Evolutionary conservation across 92 coral and sea anemone species (phyloP).

Genomic region (Umimayanthus kanabou): DNA sequence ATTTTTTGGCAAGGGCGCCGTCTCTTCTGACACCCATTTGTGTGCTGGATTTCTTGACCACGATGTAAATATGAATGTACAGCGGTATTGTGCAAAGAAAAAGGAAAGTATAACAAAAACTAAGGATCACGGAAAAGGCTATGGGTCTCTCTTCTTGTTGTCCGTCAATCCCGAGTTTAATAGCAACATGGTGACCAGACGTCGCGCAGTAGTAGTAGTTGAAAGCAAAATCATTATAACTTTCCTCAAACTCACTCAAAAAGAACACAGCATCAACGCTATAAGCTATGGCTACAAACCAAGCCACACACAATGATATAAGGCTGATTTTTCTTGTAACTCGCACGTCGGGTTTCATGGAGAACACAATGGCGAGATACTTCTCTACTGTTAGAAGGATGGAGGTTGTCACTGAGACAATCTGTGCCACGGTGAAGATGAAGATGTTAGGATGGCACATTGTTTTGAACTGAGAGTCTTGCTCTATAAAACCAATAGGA

Average conservation of each 20-base stretch:
- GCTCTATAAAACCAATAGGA: too few species aligned
- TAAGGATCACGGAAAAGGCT: conserved; percentile 55
- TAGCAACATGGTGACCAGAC: too few species aligned
- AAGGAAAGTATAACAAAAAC: conserved; percentile 46
- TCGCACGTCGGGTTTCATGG: conserved; percentile 61
- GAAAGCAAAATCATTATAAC: too few species aligned
- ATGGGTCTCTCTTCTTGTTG: neutral
- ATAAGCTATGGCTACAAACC: conserved; percentile 46
- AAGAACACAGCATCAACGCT: too few species aligned
- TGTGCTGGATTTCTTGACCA: too few species aligned
- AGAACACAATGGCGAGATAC: conserved; percentile 59
- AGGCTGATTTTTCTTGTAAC: conserved; percentile 28
- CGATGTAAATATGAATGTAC: too few species aligned
- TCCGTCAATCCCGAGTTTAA: too few species aligned
- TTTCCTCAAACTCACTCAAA: too few species aligned
- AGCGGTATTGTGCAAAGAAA: conserved; percentile 49
- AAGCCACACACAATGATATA: conserved; percentile 25
- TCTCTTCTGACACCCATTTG: conserved; percentile 71
- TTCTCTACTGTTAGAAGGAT: conserved; percentile 62
- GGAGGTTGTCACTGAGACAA: conserved; percentile 16
- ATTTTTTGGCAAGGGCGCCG: conserved; percentile 62
- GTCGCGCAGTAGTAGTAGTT: too few species aligned
- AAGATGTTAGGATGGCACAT: too few species aligned
- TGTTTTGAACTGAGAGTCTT: too few species aligned
- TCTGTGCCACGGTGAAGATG: conserved; percentile 36